Evolutionary conservation across 2,797 vertebrate genomes (phyloP).

Genomic region (Leptatherina wallacei): DNA sequence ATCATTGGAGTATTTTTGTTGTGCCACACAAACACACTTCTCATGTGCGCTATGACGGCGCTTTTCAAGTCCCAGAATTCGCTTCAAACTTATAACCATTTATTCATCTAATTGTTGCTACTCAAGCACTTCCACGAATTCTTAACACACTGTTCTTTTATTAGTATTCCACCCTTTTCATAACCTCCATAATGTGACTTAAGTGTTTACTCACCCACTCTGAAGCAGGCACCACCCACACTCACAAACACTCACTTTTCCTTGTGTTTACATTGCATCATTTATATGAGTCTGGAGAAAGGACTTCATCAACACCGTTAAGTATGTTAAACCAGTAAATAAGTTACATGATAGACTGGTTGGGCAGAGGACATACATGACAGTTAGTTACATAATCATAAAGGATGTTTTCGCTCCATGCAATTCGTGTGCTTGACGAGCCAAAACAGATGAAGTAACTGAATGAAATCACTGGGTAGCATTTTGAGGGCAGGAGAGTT

Average conservation of each 20-base stretch:
- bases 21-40: conserved; percentile 44
- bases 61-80: conserved; percentile 7
- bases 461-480: not conserved
- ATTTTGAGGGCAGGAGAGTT: conserved; percentile 5
- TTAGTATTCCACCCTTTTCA: conserved; percentile 25
- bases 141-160: conserved; percentile 49
- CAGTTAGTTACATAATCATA: conserved; percentile 41
- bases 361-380: not conserved
- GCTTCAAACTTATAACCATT: conserved; percentile 35
- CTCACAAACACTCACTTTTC: conserved; percentile 37
- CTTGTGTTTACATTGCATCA: conserved; percentile 56
- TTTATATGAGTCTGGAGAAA: conserved; percentile 13
- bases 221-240: conserved; percentile 23
- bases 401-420: conserved; percentile 21
- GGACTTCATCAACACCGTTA: conserved; percentile 37
- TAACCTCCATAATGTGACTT: conserved; percentile 49
- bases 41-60: not conserved
- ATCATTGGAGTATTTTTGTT: conserved; percentile 28
- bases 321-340: conserved; percentile 14
- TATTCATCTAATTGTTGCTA: conserved; percentile 48
- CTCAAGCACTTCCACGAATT: conserved; percentile 28
- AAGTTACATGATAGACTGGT: conserved; percentile 18
- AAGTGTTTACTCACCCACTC: conserved; percentile 27
- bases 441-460: not conserved
- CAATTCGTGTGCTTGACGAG: not conserved